Evolutionary conservation across 1,140 invertebrate species (phyloP).

Genomic region (Oryzaephilus surinamensis): DNA sequence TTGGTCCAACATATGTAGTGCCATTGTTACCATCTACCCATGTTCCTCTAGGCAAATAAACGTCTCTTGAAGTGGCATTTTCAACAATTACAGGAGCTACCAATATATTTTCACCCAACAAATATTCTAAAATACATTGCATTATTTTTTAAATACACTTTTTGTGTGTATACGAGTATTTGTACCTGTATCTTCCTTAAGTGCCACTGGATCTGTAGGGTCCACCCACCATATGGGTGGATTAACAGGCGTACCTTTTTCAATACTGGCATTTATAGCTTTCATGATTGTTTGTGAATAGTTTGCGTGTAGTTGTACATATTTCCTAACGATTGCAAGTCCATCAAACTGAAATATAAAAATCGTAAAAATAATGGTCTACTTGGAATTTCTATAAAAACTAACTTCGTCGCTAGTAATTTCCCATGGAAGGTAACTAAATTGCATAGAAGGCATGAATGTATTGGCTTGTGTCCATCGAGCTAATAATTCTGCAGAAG

Average conservation of each 20-base stretch:
- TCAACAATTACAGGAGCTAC: slow-evolving; percentile 70
- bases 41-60: slow-evolving; percentile 63
- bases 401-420: slow-evolving; percentile 32
- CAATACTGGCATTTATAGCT: slow-evolving; percentile 47
- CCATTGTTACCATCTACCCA: slow-evolving; percentile 51
- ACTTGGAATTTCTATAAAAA: not conserved
- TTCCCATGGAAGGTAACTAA: slow-evolving; percentile 80
- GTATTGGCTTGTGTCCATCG: slow-evolving; percentile 80
- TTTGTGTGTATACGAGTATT: slow-evolving; percentile 6
- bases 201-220: slow-evolving; percentile 44
- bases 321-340: slow-evolving; percentile 51
- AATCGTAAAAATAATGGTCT: not conserved
- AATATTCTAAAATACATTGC: slow-evolving; percentile 54
- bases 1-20: slow-evolving; percentile 43
- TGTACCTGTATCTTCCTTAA: slow-evolving; percentile 13
- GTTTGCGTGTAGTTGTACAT: slow-evolving; percentile 57
- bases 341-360: slow-evolving; percentile 18
- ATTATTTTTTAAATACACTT: not conserved
- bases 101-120: slow-evolving; percentile 74
- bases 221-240: slow-evolving; percentile 89
- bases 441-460: slow-evolving; percentile 82
- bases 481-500: slow-evolving; percentile 72
- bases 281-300: slow-evolving; percentile 51
- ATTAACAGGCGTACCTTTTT: slow-evolving; percentile 62
- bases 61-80: slow-evolving; percentile 51